Conservation (phyloP, 2,113 vertebrate genomes). For the Tauraco erythrolophus region DNA sequence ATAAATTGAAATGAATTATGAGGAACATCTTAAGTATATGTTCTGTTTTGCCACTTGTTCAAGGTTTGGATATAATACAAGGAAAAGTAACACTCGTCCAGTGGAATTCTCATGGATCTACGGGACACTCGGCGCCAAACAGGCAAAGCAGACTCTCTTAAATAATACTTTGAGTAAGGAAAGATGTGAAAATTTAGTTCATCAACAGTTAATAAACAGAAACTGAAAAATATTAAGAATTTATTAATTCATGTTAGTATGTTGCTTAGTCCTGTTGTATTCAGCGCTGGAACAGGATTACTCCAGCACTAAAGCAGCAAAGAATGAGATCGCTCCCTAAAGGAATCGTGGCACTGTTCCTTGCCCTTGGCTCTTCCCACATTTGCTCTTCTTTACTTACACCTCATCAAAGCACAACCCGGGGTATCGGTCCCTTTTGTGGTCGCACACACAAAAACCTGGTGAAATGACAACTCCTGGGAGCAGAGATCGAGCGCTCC, state of each 20-base stretch:
- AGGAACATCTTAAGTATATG: background rate
- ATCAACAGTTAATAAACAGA: background rate
- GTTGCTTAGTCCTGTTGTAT: background rate
- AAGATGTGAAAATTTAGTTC: background rate
- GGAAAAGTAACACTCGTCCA: background rate
- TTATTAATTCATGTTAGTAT: background rate
- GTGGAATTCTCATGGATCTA: background rate
- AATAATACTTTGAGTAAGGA: background rate
- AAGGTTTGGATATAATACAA: background rate
- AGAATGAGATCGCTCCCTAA: background rate
- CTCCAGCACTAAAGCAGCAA: background rate
- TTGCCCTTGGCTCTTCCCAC: background rate
- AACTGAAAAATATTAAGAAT: background rate
- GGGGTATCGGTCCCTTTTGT: background rate
- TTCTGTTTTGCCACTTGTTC: background rate
- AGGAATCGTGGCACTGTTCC: background rate
- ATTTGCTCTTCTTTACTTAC: background rate
- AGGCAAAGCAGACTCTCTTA: background rate
- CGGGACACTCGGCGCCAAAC: background rate
- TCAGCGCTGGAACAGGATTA: background rate
- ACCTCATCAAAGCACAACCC: background rate
- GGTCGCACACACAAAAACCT: background rate
- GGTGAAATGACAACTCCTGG: background rate
- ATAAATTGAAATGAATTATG: background rate
- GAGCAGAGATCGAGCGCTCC: background rate